Evolutionary conservation across 2,888 invertebrate genomes (phyloP), one percentile per base, ranked within the genome.

Genomic region (Cinara cedri): DNA sequence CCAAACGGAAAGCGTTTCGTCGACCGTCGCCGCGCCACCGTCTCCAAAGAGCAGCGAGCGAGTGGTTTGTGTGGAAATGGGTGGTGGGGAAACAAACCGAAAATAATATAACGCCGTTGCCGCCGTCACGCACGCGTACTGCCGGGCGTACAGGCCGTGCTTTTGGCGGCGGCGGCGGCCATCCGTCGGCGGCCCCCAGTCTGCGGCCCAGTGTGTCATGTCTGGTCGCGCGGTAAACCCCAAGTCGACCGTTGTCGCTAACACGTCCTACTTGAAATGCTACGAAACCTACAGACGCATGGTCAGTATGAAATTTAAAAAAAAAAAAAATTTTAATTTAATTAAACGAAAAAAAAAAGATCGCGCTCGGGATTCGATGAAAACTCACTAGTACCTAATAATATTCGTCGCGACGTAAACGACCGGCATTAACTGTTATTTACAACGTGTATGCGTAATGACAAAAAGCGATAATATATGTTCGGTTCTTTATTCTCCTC

Each of bases 171-270:
- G 82, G 82, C 82, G 76, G 83, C 81, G 74, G 80, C 63, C 81
- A 81, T 34, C 34, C 81, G 82, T 82, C 82, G 78, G 82, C 82
- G 80, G 83, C 66, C 51, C 46, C 34, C 63, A 81, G 81, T 74
- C 82, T 81, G 82, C 60, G 70, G 81, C 78, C 83, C 81, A 83
- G 82, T 81, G 81, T 82, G 83, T 80, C 83, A 82, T 68, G 84
- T 85, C 87, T 70, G 78, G 78, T 68, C 78, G 78, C 68, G 19
- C 46, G 57, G 21, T 55, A 19, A 60, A 68, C 68, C 26, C 78
- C 13, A 49, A 70, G 57, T 60, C 78, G 68, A 57, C 68, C 68
- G 16, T 24, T 21, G 66, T 68, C 66, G 68, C 57, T 68, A 34
- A 11, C 57, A 46, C 66, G 46, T 68, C 66, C 57, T 16, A 46